Percentiles rank a stretch among this genome's conserved stretches.
Conservation (phyloP, 2,113 vertebrate species). For the Xiphophorus hellerii region DNA sequence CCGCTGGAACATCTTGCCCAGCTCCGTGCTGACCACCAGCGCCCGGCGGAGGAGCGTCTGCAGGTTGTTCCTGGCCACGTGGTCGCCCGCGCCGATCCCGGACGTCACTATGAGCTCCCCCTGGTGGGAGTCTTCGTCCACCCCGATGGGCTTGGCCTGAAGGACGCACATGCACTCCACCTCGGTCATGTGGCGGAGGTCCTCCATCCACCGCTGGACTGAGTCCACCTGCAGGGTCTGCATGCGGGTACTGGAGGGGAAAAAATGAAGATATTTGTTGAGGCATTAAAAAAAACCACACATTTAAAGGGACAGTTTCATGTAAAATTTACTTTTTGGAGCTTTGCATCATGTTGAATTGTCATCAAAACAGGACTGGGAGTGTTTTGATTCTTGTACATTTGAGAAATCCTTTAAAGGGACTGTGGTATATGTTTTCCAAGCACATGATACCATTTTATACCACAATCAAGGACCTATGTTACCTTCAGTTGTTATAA, state of each 20-base stretch:
- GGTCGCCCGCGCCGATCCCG: slow-evolving; percentile 62
- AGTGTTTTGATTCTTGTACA: too few relatives aligned
- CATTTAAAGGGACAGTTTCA: too few relatives aligned
- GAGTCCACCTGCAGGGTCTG: slow-evolving; percentile 93
- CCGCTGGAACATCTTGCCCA: slow-evolving; percentile 92
- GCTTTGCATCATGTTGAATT: too few relatives aligned
- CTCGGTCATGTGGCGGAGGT: slow-evolving; percentile 96
- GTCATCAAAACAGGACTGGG: too few relatives aligned
- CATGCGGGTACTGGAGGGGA: slow-evolving; percentile 72
- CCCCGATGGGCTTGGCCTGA: slow-evolving; percentile 94
- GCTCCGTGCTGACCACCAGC: slow-evolving; percentile 93
- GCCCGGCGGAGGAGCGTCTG: slow-evolving; percentile 91
- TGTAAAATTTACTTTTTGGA: too few relatives aligned
- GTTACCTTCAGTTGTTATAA: too few relatives aligned
- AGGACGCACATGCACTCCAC: slow-evolving; percentile 98
- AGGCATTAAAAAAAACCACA: too few relatives aligned
- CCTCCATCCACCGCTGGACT: slow-evolving; percentile 98
- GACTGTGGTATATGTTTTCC: too few relatives aligned
- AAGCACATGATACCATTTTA: too few relatives aligned
- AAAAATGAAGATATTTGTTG: slow-evolving; percentile 6
- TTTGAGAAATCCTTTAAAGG: too few relatives aligned
- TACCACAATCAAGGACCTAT: too few relatives aligned
- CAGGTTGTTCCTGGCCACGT: slow-evolving; percentile 83
- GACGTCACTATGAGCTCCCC: slow-evolving; percentile 87
- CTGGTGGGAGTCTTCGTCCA: slow-evolving; percentile 87